Base-by-base conservation (phyloP, 2,888 invertebrate species). In the Odontothrips loti region DNA sequence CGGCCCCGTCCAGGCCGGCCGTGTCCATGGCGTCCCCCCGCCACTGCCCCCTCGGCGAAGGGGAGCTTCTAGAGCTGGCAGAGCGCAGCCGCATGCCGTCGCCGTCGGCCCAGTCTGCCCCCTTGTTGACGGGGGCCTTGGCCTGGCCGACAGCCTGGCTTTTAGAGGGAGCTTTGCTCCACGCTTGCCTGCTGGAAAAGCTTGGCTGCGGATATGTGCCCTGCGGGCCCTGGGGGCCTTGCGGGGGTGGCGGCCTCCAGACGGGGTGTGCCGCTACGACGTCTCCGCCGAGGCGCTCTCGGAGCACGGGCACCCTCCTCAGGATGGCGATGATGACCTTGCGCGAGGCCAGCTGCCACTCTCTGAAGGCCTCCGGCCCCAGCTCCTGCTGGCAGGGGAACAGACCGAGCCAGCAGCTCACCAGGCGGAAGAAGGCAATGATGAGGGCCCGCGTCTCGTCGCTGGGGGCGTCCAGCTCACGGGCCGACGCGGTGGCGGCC, bases 381-480 rank as follows among this genome's bases (percentile, higher is more conserved):
- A 27, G 68, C 68, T 27, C 23, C 68, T 75, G 68, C 68, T 75
- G 68, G 68, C 68, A 75, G 27, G 68, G 68, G 68, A 75, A 75
- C 27, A 75, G 68, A 27, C 68, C 68, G 23, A 75, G 68, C 68
- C 68, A 75, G 68, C 68, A 75, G 68, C 68, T 75, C 68, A 75
- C 68, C 23, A 75, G 68, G 27, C 68, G 68, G 68, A 75, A 75
- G 68, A 75, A 75, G 68, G 68, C 68, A 75, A 75, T 75, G 68
- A 75, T 75, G 68, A 75, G 68, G 23, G 68, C 27, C 23, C 68
- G 68, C 27, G 68, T 75, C 68, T 75, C 68, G 23, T 75, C 68
- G 68, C 68, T 27, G 23, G 68, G 68, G 23, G 68, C 23, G 68
- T 75, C 68, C 11, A 75, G 23, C 68, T 75, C 68, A 27, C n/a